These are phyloP conservation scores for Pycnomerus fuliginosus DNA, from an alignment of 2,888 invertebrate species.

Conservation along the genomic window DNA sequence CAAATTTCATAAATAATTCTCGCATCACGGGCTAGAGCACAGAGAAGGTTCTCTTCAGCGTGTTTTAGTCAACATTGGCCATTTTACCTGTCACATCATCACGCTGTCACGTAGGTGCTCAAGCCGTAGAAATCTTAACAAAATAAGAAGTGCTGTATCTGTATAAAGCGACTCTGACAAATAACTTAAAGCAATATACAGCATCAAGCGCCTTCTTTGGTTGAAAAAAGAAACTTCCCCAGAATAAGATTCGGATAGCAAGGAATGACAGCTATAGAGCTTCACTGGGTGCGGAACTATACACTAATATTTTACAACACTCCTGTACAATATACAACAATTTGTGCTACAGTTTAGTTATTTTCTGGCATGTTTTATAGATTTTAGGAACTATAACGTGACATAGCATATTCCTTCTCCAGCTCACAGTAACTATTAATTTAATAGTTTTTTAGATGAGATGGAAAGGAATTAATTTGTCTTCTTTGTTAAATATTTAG, in stretches of 20 bases:
- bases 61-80: neutral
- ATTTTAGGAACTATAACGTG: slow-evolving; percentile 24
- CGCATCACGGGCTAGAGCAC: neutral
- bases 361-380: slow-evolving; percentile 15
- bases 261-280: too few species aligned
- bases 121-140: neutral
- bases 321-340: slow-evolving; percentile 15
- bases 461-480: too few species aligned
- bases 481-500: too few species aligned
- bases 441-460: too few species aligned
- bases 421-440: too few species aligned
- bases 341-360: slow-evolving; percentile 5
- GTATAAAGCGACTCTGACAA: slow-evolving; percentile 38
- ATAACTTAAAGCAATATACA: slow-evolving; percentile 54
- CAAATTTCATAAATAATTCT: slow-evolving; percentile 16
- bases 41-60: neutral
- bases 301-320: slow-evolving; percentile 13
- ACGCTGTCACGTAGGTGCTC: neutral
- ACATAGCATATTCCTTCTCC: too few species aligned
- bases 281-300: too few species aligned
- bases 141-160: slow-evolving; percentile 25
- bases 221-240: slow-evolving; percentile 19
- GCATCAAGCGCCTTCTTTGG: slow-evolving; percentile 51
- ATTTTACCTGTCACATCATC: too few species aligned
- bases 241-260: neutral